Base-by-base conservation (phyloP, 2,113 vertebrate species). In the Aplodontia rufa region DNA sequence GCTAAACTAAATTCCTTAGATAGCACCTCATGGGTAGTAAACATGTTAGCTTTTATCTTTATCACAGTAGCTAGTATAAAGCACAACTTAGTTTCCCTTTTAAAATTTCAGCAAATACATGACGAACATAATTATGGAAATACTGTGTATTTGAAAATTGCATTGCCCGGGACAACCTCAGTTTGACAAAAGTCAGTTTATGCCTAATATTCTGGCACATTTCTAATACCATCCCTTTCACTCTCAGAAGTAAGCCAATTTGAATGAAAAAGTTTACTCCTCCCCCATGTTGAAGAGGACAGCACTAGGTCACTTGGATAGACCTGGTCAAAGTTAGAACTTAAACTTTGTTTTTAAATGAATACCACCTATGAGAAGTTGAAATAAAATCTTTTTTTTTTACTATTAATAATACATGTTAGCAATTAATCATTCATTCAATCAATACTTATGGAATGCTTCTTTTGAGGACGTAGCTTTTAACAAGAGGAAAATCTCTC, bases 301-400 rank as follows among this genome's bases (percentile, higher is more conserved):
- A 64, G 28, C 58, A 72, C 45, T 72, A 0, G 37, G 12, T 83
- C 30, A 79, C 17, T 91, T 83, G 32, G 37, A 83, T 71, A 13
- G 19, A 69, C 8, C 35, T 69, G 80, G 45, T 87, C 81, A 82
- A 81, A 8, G 11, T 87, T 93, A 87, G 51, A 87, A 62, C 16
- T 35, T 62, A 91, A 69, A 60, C n/a, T 10, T 64, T 30, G 55
- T 60, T 76, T 93, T 82, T 24, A 75, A 87, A 37, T 71, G 22
- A 51, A 30, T 71, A 20, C 64, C 62, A 62, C 30, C 60, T 87
- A 83, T 72, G 14, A 87, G 24, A 60, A 95, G 30, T 58, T 82
- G 37, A 62, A 82, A 53, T 75, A 62, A 93, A 91, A 93, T 87
- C 22, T 76, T 64, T 89, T 64, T 89, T 17, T 71, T 66, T 80